Base-by-base conservation (phyloP, 2,113 vertebrate species). In the Lagopus leucura region DNA sequence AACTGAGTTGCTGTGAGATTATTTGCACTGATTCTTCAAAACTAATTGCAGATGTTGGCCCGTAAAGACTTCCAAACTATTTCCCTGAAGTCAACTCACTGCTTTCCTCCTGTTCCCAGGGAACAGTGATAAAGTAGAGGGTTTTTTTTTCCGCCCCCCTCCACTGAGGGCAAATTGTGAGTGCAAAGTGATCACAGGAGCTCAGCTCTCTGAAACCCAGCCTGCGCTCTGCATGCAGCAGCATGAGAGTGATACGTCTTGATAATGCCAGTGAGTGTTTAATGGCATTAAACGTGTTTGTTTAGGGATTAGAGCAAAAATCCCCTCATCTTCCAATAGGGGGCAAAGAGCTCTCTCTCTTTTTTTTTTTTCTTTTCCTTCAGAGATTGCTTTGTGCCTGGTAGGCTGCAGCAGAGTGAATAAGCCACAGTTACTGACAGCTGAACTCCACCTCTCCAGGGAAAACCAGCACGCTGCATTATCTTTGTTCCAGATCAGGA, bases 241-340 rank as follows among this genome's bases (percentile, higher is more conserved):
- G 83, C 89, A 55, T 18, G 73, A 78, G 91, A 57, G 52, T 2
- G 47, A 83, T 52, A 6, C 1, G 34, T 77, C 86, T 64, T 57
- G 34, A 83, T 92, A 92, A 90, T 60, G 73, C 88, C 88, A 92
- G 66, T 0, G 10, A 92, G 90, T n/a, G 80, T 75, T 93, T 94
- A 93, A 93, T 86, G 93, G 86, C 86, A 80, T 93, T 93, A 89
- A 96, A 72, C 55, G 69, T 79, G 75, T 89, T 94, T 94, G 89
- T 77, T 90, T 86, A 94, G 83, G 91, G 92, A 92, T 93, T 91
- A 83, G 47, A 52, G 70, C 64, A 71, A 82, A 95, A 96, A 92
- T 83, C 74, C 87, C 54, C 52, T 78, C 94, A 34, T 86, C 61
- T 94, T 93, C 86, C 92, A 92, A 76, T 15, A 3, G 32, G 20